A percentile compares a stretch with the other conserved stretches of the same genome.
Conservation (phyloP, 2,797 vertebrate genomes). For the Oryzias sinensis region DNA sequence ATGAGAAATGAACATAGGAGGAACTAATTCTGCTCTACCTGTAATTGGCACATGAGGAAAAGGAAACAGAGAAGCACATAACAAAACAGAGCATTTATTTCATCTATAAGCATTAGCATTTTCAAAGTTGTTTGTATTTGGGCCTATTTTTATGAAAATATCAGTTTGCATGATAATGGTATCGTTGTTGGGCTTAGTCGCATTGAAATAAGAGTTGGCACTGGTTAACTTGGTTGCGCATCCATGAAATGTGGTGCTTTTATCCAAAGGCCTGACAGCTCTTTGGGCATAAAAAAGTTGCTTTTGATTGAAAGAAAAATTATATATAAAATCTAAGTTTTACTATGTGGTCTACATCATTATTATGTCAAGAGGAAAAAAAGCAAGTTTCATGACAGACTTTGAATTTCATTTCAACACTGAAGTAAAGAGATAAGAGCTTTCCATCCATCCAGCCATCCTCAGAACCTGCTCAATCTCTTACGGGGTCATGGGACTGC, state of each 20-base stretch:
- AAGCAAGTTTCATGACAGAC: too few species aligned
- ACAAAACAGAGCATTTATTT: conserved; percentile 38
- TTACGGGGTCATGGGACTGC: too few species aligned
- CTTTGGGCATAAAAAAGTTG: conserved; percentile 22
- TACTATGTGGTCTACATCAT: too few species aligned
- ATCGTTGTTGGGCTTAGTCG: conserved; percentile 49
- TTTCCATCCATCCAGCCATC: too few species aligned
- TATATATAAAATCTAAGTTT: too few species aligned
- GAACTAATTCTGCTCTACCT: conserved; percentile 55
- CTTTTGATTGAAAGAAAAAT: neutral
- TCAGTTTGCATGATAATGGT: conserved; percentile 62
- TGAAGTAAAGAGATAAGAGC: too few species aligned
- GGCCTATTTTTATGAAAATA: conserved; percentile 48
- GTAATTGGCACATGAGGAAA: conserved; percentile 49
- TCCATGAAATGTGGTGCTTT: conserved; percentile 40
- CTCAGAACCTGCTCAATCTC: too few species aligned
- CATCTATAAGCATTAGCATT: conserved; percentile 32
- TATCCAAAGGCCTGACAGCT: conserved; percentile 25
- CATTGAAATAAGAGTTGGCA: conserved; percentile 57
- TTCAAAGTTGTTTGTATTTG: conserved; percentile 23
- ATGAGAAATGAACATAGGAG: conserved; percentile 37
- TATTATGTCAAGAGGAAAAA: too few species aligned
- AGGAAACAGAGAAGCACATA: conserved; percentile 11
- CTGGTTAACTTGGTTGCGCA: conserved; percentile 26
- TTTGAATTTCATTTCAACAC: too few species aligned